Evolutionary conservation across 1,140 invertebrate genomes (phyloP).

Genomic region (Sycophaga agraensis): DNA sequence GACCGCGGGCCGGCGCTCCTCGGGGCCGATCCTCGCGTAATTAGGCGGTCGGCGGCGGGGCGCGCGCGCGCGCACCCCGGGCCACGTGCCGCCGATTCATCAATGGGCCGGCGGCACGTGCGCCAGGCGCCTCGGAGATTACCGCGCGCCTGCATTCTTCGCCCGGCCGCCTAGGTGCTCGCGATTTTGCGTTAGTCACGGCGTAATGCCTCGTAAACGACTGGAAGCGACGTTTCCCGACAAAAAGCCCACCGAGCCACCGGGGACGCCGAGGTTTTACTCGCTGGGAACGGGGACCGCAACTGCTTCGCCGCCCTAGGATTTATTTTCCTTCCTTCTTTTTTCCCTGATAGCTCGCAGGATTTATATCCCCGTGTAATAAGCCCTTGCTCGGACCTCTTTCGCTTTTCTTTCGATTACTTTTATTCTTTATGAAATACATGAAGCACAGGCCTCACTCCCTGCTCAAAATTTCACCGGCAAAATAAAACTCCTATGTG

Average conservation of each 20-base stretch:
- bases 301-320: neutral
- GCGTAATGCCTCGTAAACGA: slow-evolving; percentile 30
- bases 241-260: slow-evolving; percentile 3
- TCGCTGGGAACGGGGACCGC: too few relatives aligned
- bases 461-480: too few relatives aligned
- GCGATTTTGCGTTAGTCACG: slow-evolving; percentile 45
- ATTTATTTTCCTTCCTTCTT: neutral
- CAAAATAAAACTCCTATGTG: too few relatives aligned
- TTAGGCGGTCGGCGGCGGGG: slow-evolving; percentile 52
- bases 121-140: slow-evolving; percentile 40
- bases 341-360: too few relatives aligned
- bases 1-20: neutral
- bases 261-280: neutral
- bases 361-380: too few relatives aligned
- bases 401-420: too few relatives aligned
- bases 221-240: slow-evolving; percentile 30
- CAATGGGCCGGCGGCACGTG: slow-evolving; percentile 41
- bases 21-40: slow-evolving; percentile 54
- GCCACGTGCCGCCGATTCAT: slow-evolving; percentile 58
- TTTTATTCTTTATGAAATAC: too few relatives aligned
- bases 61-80: slow-evolving; percentile 40
- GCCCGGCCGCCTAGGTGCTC: slow-evolving; percentile 34
- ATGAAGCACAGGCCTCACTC: too few relatives aligned
- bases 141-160: neutral
- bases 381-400: too few relatives aligned